phyloP scores from a whole-genome alignment of 2,888 invertebrate species.

The Mythimna pallens region DNA sequence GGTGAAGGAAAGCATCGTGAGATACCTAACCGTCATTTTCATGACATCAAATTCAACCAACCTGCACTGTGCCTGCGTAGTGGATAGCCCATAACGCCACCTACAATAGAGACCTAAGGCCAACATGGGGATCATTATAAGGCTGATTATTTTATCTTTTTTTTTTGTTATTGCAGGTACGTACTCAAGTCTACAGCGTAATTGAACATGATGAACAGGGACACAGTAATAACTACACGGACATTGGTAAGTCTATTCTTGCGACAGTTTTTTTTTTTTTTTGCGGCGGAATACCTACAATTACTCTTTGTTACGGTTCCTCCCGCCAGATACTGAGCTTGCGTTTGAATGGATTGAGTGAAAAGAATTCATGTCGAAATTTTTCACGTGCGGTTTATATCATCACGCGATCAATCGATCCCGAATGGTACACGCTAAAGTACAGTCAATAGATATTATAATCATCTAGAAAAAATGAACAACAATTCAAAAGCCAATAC shows the following conservation, averaged over 20 bases:
- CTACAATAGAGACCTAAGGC: too few species aligned
- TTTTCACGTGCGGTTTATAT: not conserved
- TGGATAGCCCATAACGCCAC: too few species aligned
- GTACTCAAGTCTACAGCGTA: not conserved
- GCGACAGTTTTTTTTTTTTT: not conserved
- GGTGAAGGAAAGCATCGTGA: too few species aligned
- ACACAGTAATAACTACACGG: not conserved
- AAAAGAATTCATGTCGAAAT: not conserved
- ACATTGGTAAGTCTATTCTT: not conserved
- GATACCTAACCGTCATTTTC: too few species aligned
- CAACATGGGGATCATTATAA: too few species aligned
- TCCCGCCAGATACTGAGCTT: not conserved
- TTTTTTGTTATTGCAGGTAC: constrained; percentile 38
- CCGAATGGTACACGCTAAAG: not conserved
- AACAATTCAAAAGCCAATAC: not conserved
- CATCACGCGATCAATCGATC: not conserved
- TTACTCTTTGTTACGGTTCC: not conserved
- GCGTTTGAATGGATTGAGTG: not conserved
- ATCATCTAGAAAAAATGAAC: not conserved
- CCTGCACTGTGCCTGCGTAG: too few species aligned
- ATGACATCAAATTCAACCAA: too few species aligned
- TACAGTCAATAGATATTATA: not conserved
- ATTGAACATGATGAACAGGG: constrained; percentile 15
- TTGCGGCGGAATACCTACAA: not conserved
- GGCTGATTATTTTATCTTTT: not conserved